Base-by-base conservation (phyloP, 1,140 invertebrate species). In the Hetaerina americana region DNA sequence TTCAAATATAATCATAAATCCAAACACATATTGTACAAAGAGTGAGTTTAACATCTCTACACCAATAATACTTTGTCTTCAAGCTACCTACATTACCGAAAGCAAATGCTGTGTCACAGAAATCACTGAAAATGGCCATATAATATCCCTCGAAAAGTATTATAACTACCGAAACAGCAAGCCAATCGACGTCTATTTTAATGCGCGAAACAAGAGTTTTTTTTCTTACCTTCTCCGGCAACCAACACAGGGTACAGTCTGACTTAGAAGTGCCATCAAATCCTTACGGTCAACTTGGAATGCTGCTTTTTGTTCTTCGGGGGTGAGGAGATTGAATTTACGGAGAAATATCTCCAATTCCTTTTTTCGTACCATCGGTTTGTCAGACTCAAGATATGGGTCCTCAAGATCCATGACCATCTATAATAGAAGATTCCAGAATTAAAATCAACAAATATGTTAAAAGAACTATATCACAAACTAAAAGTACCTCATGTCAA, bases 401-500 rank as follows among this genome's bases (percentile, higher is more conserved):
- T 87, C 87, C 81, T 87, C 92, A 77, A 96, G 86, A 83, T 96
- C 93, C 88, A 96, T 92, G 72, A 95, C 88, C 91, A 96, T 93
- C 93, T 96, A 81, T 29, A 5, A 18, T 3, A 57, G 22, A 57
- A 18, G 2, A 57, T 57, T 57, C 40, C 15, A 18, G 22, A 57
- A 57, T 57, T n/a, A 57, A 57, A 3, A n/a, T 57, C 40, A 3
- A 1, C 15, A 5, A 2, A 57, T 5, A n/a, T 5, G 15, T 57
- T 57, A 18, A 5, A 57, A 12, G 15, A 57, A 57, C 2, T 57
- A 5, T 12, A 57, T 57, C 15, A 57, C 40, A 57, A 57, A n/a
- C 2, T 5, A 12, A n/a, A n/a, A n/a, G n/a, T n/a, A n/a, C n/a
- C n/a, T n/a, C n/a, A n/a, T n/a, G n/a, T n/a, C n/a, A n/a, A n/a